Evolutionary conservation across 1,140 invertebrate genomes (phyloP).

Genomic region (Bilobella aurantiaca): DNA sequence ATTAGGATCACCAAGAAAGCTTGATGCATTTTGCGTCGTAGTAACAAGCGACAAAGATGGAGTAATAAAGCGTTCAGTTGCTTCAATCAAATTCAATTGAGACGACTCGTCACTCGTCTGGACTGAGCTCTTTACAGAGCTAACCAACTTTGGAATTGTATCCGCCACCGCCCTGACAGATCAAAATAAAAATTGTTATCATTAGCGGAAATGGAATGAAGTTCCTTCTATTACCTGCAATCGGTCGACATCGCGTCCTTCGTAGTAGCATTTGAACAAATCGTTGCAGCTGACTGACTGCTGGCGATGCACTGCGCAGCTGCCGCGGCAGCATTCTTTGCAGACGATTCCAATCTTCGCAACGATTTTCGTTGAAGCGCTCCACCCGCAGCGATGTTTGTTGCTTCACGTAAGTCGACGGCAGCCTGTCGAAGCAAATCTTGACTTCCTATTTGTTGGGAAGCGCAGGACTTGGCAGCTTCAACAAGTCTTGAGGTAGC

Average conservation of each 20-base stretch:
- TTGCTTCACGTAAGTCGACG: conserved; percentile 79
- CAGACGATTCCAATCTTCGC: conserved; percentile 60
- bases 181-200: conserved; percentile 6
- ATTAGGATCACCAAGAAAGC: conserved; percentile 71
- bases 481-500: conserved; percentile 79
- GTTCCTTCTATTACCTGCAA: conserved; percentile 16
- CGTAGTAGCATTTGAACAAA: conserved; percentile 53
- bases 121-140: conserved; percentile 64
- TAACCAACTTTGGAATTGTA: conserved; percentile 68
- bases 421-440: conserved; percentile 73
- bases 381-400: conserved; percentile 65
- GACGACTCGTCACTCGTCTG: conserved; percentile 60
- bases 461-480: conserved; percentile 83
- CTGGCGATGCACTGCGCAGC: conserved; percentile 85
- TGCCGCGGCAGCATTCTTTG: conserved; percentile 73
- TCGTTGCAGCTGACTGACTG: conserved; percentile 50
- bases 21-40: conserved; percentile 65
- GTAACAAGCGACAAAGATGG: conserved; percentile 39
- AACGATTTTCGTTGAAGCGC: conserved; percentile 68
- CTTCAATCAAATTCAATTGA: conserved; percentile 72
- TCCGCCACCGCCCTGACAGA: conserved; percentile 52
- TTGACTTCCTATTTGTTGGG: conserved; percentile 69
- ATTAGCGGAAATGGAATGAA: background rate
- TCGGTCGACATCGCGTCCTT: conserved; percentile 31
- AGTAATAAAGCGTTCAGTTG: conserved; percentile 73